Percentiles rank a stretch among this genome's conserved stretches.
phyloP scores from a whole-genome alignment of 2,888 invertebrate species.

The Sinopyrophorus schimmeli region DNA sequence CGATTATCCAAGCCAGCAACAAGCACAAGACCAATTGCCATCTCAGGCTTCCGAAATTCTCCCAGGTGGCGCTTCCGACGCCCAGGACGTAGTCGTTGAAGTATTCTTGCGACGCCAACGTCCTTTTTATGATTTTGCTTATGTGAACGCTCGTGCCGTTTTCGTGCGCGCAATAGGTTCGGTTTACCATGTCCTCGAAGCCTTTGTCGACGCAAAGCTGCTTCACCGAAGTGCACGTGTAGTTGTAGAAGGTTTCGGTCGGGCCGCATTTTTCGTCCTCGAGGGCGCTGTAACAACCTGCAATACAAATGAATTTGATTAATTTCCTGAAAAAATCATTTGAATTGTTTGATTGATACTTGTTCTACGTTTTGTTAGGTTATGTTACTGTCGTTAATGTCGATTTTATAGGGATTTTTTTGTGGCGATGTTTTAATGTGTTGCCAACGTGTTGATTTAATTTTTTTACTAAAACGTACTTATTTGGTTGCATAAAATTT shows the following conservation, averaged over 20 bases:
- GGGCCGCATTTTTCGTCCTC: conserved; percentile 61
- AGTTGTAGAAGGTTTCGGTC: conserved; percentile 60
- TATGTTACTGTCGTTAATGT: no score
- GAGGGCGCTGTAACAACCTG: conserved; percentile 69
- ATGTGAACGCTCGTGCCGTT: conserved; percentile 52
- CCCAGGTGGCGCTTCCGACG: conserved; percentile 71
- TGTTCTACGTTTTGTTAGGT: no score
- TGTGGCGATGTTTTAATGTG: no score
- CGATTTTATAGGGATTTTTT: no score
- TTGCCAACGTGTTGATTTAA: no score
- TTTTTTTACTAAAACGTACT: no score
- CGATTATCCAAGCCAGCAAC: conserved; percentile 77
- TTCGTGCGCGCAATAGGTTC: conserved; percentile 56
- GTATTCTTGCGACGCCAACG: conserved; percentile 58
- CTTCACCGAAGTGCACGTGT: conserved; percentile 57
- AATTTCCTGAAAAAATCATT: no score
- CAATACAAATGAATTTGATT: no score
- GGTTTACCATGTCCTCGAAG: conserved; percentile 53
- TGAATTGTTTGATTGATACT: no score
- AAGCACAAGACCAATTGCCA: conserved; percentile 84
- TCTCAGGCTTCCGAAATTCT: conserved; percentile 74
- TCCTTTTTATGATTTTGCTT: conserved; percentile 59
- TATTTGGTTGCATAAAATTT: no score
- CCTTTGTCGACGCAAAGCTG: conserved; percentile 58
- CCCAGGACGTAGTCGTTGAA: conserved; percentile 78